Percentiles rank a stretch among this genome's conserved stretches.
phyloP scores from a whole-genome alignment of 2,797 vertebrate genomes.

The Enteromius radiatus region DNA sequence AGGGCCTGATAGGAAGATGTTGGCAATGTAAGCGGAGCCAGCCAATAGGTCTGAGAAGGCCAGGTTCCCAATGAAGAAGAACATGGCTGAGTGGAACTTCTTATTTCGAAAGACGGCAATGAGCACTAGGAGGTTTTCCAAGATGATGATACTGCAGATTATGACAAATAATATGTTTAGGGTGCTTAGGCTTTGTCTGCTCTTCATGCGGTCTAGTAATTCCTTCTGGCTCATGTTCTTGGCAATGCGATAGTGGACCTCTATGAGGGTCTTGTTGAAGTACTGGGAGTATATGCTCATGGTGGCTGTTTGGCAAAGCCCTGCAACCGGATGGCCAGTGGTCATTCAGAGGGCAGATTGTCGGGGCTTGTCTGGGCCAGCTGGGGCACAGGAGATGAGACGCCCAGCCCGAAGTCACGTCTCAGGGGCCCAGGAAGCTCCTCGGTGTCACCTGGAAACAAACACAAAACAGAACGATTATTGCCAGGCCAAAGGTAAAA shows the following conservation, averaged over 20 bases:
- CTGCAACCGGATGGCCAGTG: constrained; percentile 66
- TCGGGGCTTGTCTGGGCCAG: constrained; percentile 56
- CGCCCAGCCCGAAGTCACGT: constrained; percentile 71
- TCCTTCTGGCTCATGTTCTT: constrained; percentile 74
- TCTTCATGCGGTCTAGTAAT: background rate
- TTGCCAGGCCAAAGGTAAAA: background rate
- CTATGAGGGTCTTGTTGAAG: constrained; percentile 81
- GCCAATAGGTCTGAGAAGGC: constrained; percentile 93
- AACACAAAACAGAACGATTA: constrained; percentile 50
- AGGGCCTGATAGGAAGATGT: constrained; percentile 86
- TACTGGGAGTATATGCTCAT: constrained; percentile 88
- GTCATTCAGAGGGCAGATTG: constrained; percentile 71
- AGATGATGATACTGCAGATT: constrained; percentile 88
- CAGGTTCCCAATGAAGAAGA: constrained; percentile 95
- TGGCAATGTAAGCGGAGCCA: constrained; percentile 89
- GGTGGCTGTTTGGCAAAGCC: constrained; percentile 74
- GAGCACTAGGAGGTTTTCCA: constrained; percentile 93
- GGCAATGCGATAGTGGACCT: constrained; percentile 82
- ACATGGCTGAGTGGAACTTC: constrained; percentile 97
- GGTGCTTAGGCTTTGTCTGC: constrained; percentile 57
- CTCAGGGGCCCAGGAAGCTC: constrained; percentile 67
- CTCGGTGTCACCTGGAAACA: constrained; percentile 78
- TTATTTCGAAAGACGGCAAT: constrained; percentile 89
- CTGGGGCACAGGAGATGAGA: constrained; percentile 59
- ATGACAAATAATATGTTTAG: constrained; percentile 80